These are phyloP conservation scores for Muscina levida DNA, from an alignment of 2,888 invertebrate species.

Conservation along the genomic window DNA sequence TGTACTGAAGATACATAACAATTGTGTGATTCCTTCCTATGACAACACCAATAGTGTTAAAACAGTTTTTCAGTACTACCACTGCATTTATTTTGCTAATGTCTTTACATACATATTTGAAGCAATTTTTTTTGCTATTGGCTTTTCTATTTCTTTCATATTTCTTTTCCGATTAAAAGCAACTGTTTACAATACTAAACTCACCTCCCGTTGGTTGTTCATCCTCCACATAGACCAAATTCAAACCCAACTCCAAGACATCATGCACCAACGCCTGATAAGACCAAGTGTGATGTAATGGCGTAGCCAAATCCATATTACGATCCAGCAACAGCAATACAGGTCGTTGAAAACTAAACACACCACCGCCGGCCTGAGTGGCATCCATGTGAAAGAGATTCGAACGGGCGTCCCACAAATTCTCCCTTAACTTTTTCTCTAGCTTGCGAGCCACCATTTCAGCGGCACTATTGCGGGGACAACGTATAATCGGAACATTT, in stretches of 20 bases:
- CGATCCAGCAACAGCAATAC: constrained; percentile 95
- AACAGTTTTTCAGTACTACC: no score
- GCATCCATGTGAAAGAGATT: constrained; percentile 95
- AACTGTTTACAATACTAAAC: no score
- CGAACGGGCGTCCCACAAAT: constrained; percentile 97
- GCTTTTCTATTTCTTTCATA: no score
- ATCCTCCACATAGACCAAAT: constrained; percentile 88
- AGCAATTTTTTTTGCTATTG: no score
- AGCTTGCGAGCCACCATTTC: constrained; percentile 99
- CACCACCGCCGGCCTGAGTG: constrained; percentile 85
- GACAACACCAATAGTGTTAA: no score
- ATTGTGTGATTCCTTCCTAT: no score
- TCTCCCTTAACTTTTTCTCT: constrained; percentile 97
- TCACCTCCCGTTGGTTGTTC: constrained; percentile 78
- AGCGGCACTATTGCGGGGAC: constrained; percentile 97
- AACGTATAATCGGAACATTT: constrained; percentile 82
- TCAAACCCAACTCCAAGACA: constrained; percentile 94
- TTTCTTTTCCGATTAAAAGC: no score
- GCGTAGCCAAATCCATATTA: constrained; percentile 97
- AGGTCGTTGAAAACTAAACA: constrained; percentile 94
- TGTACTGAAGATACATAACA: no score
- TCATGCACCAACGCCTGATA: constrained; percentile 99
- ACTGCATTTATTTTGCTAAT: no score
- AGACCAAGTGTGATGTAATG: constrained; percentile 99
- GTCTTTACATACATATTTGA: no score